Base-by-base conservation (phyloP, 2,113 vertebrate genomes). In the Brachypodius melanocephalos region DNA sequence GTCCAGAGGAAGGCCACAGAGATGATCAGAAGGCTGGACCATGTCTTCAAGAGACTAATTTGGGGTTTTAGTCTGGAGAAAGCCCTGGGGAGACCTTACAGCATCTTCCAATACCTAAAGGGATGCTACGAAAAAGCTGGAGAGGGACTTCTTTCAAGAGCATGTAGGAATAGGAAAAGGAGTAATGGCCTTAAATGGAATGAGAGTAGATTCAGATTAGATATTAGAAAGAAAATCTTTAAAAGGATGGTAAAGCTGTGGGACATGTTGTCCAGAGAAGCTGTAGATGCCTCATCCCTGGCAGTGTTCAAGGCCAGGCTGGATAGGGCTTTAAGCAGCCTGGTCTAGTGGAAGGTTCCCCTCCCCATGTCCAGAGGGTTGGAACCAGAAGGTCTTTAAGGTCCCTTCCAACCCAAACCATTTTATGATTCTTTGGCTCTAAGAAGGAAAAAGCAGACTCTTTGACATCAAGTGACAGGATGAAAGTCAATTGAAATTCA, bases 301-400 rank as follows among this genome's bases (percentile, higher is more conserved):
- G 7, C 16, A 75, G 34, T 54, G 14, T 36, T 55, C 25, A 19
- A 48, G 31, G 49, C 7, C 20, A 28, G 40, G 5, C 14, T 48
- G 40, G 17, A 42, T 48, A 22, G 12, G 14, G 4, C 31, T 68
- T 82, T 54, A 15, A 61, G 17, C 20, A 48, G 21, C 46, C 40
- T 62, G 21, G 7, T 42, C 25, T 48, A 48, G 34, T 54, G 34
- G 8, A 54, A 54, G 9, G 2, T 46, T 11, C 10, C 20, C 25
- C 46, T 61, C 20, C 48, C 46, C 9, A 22, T 0, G 0, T 29
- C 52, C 46, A 48, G 40, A 31, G 25, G 6, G 17, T 6, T 75
- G 29, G 17, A 75, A 42, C 2, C 5, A 34, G 9, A 22, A 11
- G 14, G 14, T 48, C 8, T 54, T 54, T 36, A 48, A 61, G 20